Evolutionary conservation across 2,888 invertebrate genomes (phyloP), one percentile per base, ranked within the genome.

Genomic region (Nysson spinosus): DNA sequence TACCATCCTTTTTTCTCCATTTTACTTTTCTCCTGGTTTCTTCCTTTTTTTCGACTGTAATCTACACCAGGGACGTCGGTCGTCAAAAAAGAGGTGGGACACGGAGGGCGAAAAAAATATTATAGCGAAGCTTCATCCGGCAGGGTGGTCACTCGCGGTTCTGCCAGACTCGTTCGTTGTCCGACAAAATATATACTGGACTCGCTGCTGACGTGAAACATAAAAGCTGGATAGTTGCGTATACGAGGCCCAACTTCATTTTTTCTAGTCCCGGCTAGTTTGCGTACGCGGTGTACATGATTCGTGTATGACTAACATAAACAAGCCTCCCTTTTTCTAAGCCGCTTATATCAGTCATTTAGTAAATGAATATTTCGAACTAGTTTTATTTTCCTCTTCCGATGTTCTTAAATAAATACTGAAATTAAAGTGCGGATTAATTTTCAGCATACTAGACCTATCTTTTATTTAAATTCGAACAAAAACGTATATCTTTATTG

Each of bases 71-170:
- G 26, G 7, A 43, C 42, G 35, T 51, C 20, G 20, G 12, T 35
- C 30, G 24, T 22, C 50, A 54, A 42, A 52, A 49, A n/a, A n/a
- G n/a, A n/a, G n/a, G n/a, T n/a, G 22, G 43, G 37, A 11, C 40
- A 28, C 11, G 44, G 11, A 9, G 11, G 26, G 12, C 28, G 39
- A 30, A 22, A 55, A 70, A 56, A 62, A 61, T 62, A 56, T 62
- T 60, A 58, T 64, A 35, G 32, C 19, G 24, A n/a, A 24, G 51
- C 16, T 43, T 58, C 50, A 54, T 65, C 62, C 69, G 58, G 39
- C 19, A 24, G 39, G 26, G 32, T 19, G 46, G 37, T 63, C 30
- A 32, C 16, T 51, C 50, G 52, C 43, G 42, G 34, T 28, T 35
- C n/a, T 35, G 30, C 43, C 16, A 24, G 47, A 49, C 20, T 56